A percentile compares a stretch with the other conserved stretches of the same genome.
Evolutionary conservation across 92 coral and sea anemone genomes (phyloP).

Genomic region (Paramuricea clavata): DNA sequence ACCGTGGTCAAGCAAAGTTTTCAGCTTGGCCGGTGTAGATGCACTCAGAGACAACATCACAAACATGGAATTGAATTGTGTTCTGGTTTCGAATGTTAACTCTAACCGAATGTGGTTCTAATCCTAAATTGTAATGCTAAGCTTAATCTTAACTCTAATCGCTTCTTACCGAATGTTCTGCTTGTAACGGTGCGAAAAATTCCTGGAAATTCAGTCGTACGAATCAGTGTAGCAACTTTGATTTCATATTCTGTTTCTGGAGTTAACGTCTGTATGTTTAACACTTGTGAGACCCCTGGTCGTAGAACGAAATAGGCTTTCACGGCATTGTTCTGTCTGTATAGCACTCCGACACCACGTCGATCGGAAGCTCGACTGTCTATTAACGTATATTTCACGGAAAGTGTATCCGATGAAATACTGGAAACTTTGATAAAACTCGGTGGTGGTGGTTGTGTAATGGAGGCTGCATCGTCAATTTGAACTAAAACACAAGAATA

Average conservation of each 20-base stretch:
- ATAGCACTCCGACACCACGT: background rate
- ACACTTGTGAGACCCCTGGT: background rate
- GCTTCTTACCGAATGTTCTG: conserved; percentile 22
- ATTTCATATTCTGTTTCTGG: conserved; percentile 19
- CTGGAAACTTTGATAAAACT: background rate
- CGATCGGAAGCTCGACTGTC: background rate
- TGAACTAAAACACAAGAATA: background rate
- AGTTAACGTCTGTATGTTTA: background rate
- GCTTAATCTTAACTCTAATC: background rate
- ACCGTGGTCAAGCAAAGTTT: too few relatives aligned
- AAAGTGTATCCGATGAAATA: background rate
- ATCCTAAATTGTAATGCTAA: background rate
- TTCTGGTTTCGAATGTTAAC: too few relatives aligned
- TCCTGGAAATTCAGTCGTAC: conserved; percentile 5
- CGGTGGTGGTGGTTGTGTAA: background rate
- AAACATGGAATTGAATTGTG: too few relatives aligned
- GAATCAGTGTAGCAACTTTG: background rate
- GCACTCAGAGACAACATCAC: too few relatives aligned
- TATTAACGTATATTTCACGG: background rate
- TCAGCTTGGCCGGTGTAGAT: too few relatives aligned
- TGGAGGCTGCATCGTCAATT: background rate
- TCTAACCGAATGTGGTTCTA: background rate
- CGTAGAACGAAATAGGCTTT: background rate
- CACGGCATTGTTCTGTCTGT: background rate
- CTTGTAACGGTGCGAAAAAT: background rate